Conservation (phyloP, 2,113 vertebrate species). For the Pagrus major region DNA sequence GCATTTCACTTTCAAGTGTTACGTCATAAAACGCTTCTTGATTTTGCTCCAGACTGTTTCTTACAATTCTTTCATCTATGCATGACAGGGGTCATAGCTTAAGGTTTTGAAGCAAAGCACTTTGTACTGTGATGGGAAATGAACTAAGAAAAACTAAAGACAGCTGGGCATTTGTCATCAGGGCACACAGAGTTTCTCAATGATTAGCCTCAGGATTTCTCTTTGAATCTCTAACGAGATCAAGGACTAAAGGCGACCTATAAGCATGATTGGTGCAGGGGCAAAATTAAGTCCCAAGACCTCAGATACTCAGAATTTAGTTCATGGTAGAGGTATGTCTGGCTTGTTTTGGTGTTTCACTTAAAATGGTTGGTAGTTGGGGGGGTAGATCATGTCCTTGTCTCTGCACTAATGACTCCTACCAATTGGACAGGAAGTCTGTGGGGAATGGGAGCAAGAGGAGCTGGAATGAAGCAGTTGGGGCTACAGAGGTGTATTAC, state of each 20-base stretch:
- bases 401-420: too few species aligned
- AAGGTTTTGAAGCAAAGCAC: constrained; percentile 21
- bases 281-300: not conserved
- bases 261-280: not conserved
- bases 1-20: constrained; percentile 34
- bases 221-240: constrained; percentile 32
- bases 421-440: not conserved
- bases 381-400: not conserved
- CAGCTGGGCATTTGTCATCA: constrained; percentile 9
- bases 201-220: constrained; percentile 15
- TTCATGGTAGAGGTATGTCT: not conserved
- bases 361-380: not conserved
- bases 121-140: constrained; percentile 27
- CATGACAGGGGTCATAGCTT: constrained; percentile 26
- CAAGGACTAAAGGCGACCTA: constrained; percentile 2
- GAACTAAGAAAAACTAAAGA: constrained; percentile 22
- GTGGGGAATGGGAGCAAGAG: not conserved
- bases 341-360: not conserved
- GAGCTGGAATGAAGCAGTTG: not conserved
- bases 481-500: too few species aligned
- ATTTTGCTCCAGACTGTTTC: not conserved
- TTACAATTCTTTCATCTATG: constrained; percentile 20
- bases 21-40: constrained; percentile 16
- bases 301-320: not conserved
- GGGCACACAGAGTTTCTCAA: not conserved